Conservation (phyloP, 2,888 invertebrate genomes). For the Trichopria drosophilae region DNA sequence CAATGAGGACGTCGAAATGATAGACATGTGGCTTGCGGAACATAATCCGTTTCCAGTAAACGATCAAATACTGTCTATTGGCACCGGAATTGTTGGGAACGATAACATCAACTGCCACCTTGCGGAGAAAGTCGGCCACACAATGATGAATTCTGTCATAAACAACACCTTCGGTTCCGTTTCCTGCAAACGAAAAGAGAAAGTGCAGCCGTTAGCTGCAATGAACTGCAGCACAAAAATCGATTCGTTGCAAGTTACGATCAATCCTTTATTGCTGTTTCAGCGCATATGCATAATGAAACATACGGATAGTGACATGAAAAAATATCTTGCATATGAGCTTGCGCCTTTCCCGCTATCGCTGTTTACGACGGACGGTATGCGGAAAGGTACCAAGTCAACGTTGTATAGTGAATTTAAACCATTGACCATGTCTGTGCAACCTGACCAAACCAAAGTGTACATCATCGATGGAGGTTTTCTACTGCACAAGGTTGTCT, state of each 20-base stretch:
- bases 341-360: not conserved
- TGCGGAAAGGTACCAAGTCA: slow-evolving; percentile 10
- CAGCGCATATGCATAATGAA: slow-evolving; percentile 1
- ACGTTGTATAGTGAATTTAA: slow-evolving; percentile 3
- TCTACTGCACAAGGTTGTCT: slow-evolving; percentile 18
- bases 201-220: not conserved
- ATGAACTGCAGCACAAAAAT: not conserved
- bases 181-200: slow-evolving; percentile 38
- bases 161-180: slow-evolving; percentile 36
- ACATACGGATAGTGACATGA: not conserved
- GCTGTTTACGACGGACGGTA: slow-evolving; percentile 7
- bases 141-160: slow-evolving; percentile 42
- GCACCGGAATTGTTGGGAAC: slow-evolving; percentile 41
- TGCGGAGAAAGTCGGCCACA: slow-evolving; percentile 36
- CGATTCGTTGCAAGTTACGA: not conserved
- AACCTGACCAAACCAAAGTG: not conserved
- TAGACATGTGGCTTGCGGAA: slow-evolving; percentile 1
- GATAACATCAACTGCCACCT: slow-evolving; percentile 36
- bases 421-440: slow-evolving; percentile 28
- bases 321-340: not conserved
- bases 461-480: slow-evolving; percentile 41
- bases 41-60: not conserved
- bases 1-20: not conserved
- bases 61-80: slow-evolving; percentile 30
- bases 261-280: slow-evolving; percentile 1